Evolutionary conservation across 1,140 invertebrate species (phyloP).

Genomic region (Meloidogyne hapla): DNA sequence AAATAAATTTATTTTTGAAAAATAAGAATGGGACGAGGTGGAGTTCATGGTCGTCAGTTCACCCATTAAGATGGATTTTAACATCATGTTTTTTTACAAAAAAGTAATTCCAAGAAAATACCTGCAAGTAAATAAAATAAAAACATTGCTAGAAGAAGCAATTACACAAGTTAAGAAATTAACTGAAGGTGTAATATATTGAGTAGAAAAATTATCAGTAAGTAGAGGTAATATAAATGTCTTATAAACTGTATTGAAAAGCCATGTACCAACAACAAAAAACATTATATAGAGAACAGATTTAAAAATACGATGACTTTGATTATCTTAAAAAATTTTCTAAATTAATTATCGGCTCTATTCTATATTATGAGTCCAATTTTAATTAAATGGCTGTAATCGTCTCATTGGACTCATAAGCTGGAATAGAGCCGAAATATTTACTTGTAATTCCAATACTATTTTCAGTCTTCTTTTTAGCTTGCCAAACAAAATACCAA

Average conservation of each 20-base stretch:
- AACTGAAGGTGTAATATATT: background rate
- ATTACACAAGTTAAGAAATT: background rate
- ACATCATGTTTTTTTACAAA: too few relatives aligned
- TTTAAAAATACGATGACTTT: background rate
- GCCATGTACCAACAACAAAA: background rate
- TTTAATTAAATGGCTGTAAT: too few relatives aligned
- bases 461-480: background rate
- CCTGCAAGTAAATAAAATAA: background rate
- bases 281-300: conserved; percentile 3
- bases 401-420: too few relatives aligned
- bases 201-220: background rate
- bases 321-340: background rate
- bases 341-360: too few relatives aligned
- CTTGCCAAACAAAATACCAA: conserved; percentile 1
- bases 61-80: too few relatives aligned
- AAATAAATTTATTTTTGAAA: too few relatives aligned
- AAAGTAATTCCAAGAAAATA: background rate
- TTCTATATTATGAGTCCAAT: too few relatives aligned
- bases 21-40: too few relatives aligned
- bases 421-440: background rate
- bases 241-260: background rate
- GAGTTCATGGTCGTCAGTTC: too few relatives aligned
- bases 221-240: background rate
- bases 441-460: background rate
- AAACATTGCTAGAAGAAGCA: background rate